Evolutionary conservation across 92 coral and sea anemone genomes (phyloP), one percentile per base, ranked within the genome.

Genomic region (Phymanthus crucifer): DNA sequence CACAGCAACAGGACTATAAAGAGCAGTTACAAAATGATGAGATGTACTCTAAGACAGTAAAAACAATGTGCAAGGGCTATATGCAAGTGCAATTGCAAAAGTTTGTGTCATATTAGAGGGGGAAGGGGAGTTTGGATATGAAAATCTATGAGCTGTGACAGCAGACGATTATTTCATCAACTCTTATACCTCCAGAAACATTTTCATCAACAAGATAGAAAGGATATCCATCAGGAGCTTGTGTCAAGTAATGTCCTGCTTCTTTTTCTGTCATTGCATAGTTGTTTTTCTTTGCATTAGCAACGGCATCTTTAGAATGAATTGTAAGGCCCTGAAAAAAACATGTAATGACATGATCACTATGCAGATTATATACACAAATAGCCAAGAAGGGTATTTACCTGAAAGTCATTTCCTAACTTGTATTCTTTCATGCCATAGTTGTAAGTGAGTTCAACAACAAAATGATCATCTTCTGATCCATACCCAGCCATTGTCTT

Each of bases 401-500:
- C 99, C 98, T 93, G 98, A 81, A 95, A 90, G 72, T 95, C 99
- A 87, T 95, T 93, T 45, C 99, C 99, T 19, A 90, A 83, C 61
- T 82, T 79, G 79, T 95, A 95, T 85, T 89, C 87, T 84, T 93
- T 95, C 64, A 95, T 83, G 33, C 98, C 97, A 85, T 95, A 95
- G 81, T 95, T 95, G 75, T 95, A 95, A 1, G 99, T 93, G 23
- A 95, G 90, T 77, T 95, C 99, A 70, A 93, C 90, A 72, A 93
- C 99, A 91, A 95, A 95, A 36, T 95, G 98, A 74, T 85, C 80
- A 26, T 95, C 98, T 78, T 95, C 99, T 4, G 92, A 64, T 32
- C 99, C 99, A 91, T 78, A 95, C 0, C 99, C 99, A 65, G 87
- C 87, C 99, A 95, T 95, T 26, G 98, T 90, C 74, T 95, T 95